A percentile compares a stretch with the other conserved stretches of the same genome.
Conservation (phyloP, 2,797 vertebrate species). For the Pseudomugil gertrudae region DNA sequence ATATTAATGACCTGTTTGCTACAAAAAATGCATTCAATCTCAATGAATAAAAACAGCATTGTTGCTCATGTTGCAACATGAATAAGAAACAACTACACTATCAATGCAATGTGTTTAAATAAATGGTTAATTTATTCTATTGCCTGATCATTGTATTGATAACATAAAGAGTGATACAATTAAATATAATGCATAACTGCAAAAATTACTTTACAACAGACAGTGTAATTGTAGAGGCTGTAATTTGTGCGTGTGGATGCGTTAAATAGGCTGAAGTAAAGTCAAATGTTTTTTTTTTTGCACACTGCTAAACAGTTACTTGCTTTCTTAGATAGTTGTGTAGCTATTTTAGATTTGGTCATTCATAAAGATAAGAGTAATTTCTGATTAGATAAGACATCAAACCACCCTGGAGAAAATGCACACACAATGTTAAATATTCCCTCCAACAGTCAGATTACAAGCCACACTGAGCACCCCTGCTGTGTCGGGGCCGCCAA, state of each 20-base stretch:
- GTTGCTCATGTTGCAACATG: background rate
- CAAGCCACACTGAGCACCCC: conserved; percentile 55
- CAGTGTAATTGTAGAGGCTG: background rate
- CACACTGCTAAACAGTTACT: background rate
- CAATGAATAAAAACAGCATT: conserved; percentile 21
- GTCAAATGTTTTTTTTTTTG: background rate
- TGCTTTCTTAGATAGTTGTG: background rate
- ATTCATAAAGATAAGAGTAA: background rate
- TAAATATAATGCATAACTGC: background rate
- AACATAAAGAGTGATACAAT: background rate
- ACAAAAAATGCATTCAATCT: conserved; percentile 24
- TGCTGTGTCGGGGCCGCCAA: conserved; percentile 60
- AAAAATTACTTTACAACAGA: conserved; percentile 5
- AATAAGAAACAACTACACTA: background rate
- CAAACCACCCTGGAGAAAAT: conserved; percentile 45
- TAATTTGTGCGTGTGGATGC: background rate
- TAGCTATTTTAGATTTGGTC: conserved; percentile 5
- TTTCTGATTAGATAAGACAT: conserved; percentile 45
- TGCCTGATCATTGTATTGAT: background rate
- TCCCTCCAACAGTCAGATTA: conserved; percentile 64
- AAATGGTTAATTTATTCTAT: conserved; percentile 9
- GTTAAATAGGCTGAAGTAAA: background rate
- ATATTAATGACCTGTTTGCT: conserved; percentile 51
- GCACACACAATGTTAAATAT: conserved; percentile 55
- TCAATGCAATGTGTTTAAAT: conserved; percentile 1